These are phyloP conservation scores for Caenorhabditis sp. DNA, from an alignment of 2,888 invertebrate species.

Conservation along the genomic window DNA sequence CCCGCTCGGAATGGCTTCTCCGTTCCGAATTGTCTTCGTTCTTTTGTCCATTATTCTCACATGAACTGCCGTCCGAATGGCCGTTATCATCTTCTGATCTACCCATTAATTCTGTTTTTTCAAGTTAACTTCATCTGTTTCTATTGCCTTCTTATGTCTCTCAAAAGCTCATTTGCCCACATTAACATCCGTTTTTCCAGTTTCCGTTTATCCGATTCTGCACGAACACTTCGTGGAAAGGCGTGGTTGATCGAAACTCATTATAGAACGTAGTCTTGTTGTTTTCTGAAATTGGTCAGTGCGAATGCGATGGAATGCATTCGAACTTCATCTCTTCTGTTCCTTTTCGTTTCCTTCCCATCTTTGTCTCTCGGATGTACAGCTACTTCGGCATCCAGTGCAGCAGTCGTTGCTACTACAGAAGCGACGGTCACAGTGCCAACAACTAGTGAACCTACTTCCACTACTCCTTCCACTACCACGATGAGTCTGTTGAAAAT, in stretches of 20 bases:
- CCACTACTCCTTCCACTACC: constrained; percentile 16
- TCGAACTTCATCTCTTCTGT: neutral
- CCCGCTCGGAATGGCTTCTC: too few relatives aligned
- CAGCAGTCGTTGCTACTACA: neutral
- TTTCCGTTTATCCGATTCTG: neutral
- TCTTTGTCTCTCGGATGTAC: neutral
- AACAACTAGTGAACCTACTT: neutral
- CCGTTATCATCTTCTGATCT: constrained; percentile 2
- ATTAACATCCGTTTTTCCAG: neutral
- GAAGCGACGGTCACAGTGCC: neutral
- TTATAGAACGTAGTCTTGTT: neutral
- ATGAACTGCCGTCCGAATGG: too few relatives aligned
- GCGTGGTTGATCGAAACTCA: neutral
- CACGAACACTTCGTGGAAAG: neutral
- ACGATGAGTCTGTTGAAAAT: neutral
- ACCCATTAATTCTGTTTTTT: neutral
- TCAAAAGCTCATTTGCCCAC: neutral
- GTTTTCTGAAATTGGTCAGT: neutral
- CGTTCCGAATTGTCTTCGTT: neutral
- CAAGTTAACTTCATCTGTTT: neutral
- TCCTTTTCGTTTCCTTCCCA: neutral
- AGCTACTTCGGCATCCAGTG: neutral
- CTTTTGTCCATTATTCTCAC: neutral
- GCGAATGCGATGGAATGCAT: neutral
- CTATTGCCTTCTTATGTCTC: neutral